phyloP scores from a whole-genome alignment of 2,797 vertebrate genomes.

The Adelosebastes latens region DNA sequence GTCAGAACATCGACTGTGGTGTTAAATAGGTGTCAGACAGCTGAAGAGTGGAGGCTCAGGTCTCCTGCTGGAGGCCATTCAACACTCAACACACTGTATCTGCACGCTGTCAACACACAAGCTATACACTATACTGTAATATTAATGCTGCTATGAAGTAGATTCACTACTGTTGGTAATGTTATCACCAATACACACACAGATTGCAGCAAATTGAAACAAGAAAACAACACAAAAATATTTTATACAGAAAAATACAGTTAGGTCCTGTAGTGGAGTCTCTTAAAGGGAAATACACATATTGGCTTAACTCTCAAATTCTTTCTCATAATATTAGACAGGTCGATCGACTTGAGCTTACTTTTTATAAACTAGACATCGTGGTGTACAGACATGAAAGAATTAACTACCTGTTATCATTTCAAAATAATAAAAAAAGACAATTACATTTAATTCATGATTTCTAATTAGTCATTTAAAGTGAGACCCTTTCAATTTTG shows the following conservation, averaged over 20 bases:
- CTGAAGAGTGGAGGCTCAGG: slow-evolving; percentile 2
- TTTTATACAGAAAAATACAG: neutral
- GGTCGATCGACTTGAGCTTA: neutral
- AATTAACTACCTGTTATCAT: neutral
- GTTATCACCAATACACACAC: neutral
- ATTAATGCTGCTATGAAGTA: neutral
- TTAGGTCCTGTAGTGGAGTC: neutral
- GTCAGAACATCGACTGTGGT: slow-evolving; percentile 53
- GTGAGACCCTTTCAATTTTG: neutral
- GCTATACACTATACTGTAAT: neutral
- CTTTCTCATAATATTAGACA: neutral
- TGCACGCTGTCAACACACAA: neutral
- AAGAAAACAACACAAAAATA: neutral
- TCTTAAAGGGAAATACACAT: neutral
- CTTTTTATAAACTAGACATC: neutral
- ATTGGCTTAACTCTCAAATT: neutral
- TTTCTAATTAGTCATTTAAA: neutral
- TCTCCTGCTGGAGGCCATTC: neutral
- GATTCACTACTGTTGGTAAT: neutral
- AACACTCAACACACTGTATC: neutral
- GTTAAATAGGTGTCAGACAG: slow-evolving; percentile 56
- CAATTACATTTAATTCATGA: neutral
- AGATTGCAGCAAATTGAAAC: neutral
- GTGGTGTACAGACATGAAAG: neutral
- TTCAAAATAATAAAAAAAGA: neutral